phyloP scores from a whole-genome alignment of 2,888 invertebrate genomes.

The Leptinotarsa juncta region DNA sequence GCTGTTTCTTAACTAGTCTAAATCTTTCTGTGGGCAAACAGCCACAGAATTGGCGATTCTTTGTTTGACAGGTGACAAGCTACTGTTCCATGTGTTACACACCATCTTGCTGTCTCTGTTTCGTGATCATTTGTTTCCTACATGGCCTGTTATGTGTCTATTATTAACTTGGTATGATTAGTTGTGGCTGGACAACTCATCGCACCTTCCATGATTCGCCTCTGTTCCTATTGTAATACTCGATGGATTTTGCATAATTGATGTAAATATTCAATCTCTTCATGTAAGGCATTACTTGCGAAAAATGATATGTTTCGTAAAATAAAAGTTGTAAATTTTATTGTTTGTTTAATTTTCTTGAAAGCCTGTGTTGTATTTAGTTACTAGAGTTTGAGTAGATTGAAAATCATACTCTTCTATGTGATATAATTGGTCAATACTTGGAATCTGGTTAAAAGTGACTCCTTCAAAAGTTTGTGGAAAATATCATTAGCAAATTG shows the following conservation, averaged over 20 bases:
- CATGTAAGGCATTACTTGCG: conserved; percentile 36
- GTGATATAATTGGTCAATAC: too few species aligned
- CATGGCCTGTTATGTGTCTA: too few species aligned
- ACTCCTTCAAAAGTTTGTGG: too few species aligned
- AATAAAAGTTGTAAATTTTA: conserved; percentile 18
- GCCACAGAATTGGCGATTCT: neutral
- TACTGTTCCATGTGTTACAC: neutral
- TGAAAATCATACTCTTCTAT: too few species aligned
- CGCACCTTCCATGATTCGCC: conserved; percentile 22
- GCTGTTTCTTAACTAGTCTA: neutral
- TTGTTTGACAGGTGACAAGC: conserved; percentile 4
- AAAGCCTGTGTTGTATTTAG: neutral
- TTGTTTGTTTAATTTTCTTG: neutral
- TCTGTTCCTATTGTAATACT: conserved; percentile 27
- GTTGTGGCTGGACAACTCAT: conserved; percentile 43
- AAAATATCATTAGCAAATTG: too few species aligned
- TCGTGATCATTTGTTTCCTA: neutral
- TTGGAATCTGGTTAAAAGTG: neutral
- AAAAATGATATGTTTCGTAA: conserved; percentile 38
- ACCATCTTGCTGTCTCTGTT: neutral
- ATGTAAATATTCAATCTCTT: conserved; percentile 43
- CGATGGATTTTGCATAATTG: conserved; percentile 36
- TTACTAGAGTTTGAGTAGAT: too few species aligned
- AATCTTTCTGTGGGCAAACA: neutral
- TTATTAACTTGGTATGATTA: conserved; percentile 19